These are phyloP conservation scores for Xestobium rufovillosum DNA, from an alignment of 2,888 invertebrate genomes.

Conservation along the genomic window DNA sequence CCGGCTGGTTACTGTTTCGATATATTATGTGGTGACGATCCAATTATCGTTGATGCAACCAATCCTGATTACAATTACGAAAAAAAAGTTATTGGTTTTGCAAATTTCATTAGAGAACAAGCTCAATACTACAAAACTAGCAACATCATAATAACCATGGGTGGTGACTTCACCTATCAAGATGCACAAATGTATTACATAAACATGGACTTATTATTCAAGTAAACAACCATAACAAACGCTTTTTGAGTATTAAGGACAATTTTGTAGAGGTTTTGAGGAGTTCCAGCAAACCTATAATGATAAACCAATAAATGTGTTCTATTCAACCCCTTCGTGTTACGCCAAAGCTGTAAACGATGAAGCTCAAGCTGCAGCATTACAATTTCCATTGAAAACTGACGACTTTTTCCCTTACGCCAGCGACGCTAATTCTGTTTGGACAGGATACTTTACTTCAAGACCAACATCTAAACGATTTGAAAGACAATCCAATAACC, in stretches of 20 bases:
- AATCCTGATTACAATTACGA: constrained; percentile 83
- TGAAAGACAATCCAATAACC: constrained; percentile 43
- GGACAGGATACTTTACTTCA: constrained; percentile 62
- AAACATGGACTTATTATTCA: constrained; percentile 49
- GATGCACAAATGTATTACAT: constrained; percentile 52
- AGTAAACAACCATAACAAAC: constrained; percentile 20
- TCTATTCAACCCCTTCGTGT: constrained; percentile 76
- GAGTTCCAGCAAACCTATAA: constrained; percentile 10
- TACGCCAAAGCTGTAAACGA: constrained; percentile 62
- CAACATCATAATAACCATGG: constrained; percentile 54
- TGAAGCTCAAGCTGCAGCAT: constrained; percentile 32
- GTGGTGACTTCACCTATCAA: too few relatives aligned
- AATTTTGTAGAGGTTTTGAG: constrained; percentile 20
- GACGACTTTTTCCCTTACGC: constrained; percentile 60
- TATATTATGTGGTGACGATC: constrained; percentile 72
- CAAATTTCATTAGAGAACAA: constrained; percentile 50
- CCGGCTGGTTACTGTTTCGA: constrained; percentile 94
- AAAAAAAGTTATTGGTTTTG: constrained; percentile 49
- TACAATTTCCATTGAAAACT: constrained; percentile 41
- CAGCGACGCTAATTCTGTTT: constrained; percentile 54
- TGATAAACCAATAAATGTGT: constrained; percentile 59
- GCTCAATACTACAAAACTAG: constrained; percentile 51
- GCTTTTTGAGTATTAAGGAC: too few relatives aligned
- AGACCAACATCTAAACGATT: constrained; percentile 49
- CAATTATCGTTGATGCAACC: constrained; percentile 74